These are phyloP conservation scores for Araneus ventricosus DNA, from an alignment of 1,140 invertebrate genomes.

Conservation along the genomic window DNA sequence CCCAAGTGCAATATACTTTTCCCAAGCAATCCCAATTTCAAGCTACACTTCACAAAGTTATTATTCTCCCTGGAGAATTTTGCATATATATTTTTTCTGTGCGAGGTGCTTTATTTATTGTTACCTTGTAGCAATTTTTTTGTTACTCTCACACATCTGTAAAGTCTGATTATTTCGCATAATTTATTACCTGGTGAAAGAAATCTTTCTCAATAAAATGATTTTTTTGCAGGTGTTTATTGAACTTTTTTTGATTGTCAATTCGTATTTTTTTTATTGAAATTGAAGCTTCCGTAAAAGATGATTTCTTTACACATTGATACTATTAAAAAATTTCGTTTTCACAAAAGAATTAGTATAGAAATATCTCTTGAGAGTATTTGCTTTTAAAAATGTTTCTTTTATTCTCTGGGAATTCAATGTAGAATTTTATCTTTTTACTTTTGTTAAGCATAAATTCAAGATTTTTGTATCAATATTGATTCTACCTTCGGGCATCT, in stretches of 20 bases:
- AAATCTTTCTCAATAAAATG: neutral
- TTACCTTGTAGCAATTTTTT: neutral
- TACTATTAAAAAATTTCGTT: neutral
- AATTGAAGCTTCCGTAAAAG: neutral
- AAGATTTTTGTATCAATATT: no score
- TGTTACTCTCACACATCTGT: neutral
- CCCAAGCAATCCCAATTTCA: slow-evolving; percentile 44
- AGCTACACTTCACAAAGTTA: slow-evolving; percentile 65
- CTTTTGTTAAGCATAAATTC: no score
- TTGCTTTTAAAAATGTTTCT: no score
- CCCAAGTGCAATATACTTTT: slow-evolving; percentile 18
- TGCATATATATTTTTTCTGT: neutral
- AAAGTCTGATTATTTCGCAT: slow-evolving; percentile 18
- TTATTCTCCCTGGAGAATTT: slow-evolving; percentile 30
- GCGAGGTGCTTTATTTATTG: neutral
- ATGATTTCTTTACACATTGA: neutral
- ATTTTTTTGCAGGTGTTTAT: neutral
- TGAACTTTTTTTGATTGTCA: neutral
- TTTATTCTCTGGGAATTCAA: no score
- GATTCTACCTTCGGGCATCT: no score
- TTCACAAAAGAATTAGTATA: neutral
- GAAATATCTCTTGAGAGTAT: no score
- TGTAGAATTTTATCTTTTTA: no score
- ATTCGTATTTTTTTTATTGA: no score
- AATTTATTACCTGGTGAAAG: slow-evolving; percentile 19